These are phyloP conservation scores for Deroplatys truncata DNA, from an alignment of 2,888 invertebrate species.

Conservation along the genomic window DNA sequence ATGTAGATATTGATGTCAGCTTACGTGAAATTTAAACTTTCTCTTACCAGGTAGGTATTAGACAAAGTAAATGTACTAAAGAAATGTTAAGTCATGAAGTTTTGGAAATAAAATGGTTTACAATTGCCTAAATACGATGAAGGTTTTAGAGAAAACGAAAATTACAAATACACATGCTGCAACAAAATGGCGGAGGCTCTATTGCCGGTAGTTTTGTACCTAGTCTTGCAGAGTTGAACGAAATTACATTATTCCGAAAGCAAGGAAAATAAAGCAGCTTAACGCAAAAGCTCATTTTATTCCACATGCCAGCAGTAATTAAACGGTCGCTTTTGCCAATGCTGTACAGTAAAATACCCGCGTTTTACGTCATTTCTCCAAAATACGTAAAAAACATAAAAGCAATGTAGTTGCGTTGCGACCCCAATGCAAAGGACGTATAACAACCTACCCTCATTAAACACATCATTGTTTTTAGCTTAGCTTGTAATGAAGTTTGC, in stretches of 20 bases:
- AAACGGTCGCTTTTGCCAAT: neutral
- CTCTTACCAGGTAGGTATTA: too few relatives aligned
- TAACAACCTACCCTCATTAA: neutral
- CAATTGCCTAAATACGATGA: too few relatives aligned
- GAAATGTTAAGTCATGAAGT: too few relatives aligned
- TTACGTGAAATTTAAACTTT: too few relatives aligned
- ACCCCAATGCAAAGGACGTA: neutral
- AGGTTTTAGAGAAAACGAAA: too few relatives aligned
- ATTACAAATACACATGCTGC: too few relatives aligned
- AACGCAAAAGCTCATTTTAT: neutral
- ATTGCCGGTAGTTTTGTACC: too few relatives aligned
- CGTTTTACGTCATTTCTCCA: neutral
- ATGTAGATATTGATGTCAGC: too few relatives aligned
- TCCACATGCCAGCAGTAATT: neutral
- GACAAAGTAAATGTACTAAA: too few relatives aligned
- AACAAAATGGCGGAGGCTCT: too few relatives aligned
- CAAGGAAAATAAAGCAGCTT: neutral
- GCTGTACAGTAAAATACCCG: neutral
- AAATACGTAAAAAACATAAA: neutral
- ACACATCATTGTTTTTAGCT: neutral
- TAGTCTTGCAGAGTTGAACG: neutral
- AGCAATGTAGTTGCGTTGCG: neutral
- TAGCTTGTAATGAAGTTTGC: neutral
- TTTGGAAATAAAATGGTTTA: too few relatives aligned
- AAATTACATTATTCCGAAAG: neutral